Evolutionary conservation across 2,113 vertebrate genomes (phyloP).

Genomic region (Erythrocercus mccallii): DNA sequence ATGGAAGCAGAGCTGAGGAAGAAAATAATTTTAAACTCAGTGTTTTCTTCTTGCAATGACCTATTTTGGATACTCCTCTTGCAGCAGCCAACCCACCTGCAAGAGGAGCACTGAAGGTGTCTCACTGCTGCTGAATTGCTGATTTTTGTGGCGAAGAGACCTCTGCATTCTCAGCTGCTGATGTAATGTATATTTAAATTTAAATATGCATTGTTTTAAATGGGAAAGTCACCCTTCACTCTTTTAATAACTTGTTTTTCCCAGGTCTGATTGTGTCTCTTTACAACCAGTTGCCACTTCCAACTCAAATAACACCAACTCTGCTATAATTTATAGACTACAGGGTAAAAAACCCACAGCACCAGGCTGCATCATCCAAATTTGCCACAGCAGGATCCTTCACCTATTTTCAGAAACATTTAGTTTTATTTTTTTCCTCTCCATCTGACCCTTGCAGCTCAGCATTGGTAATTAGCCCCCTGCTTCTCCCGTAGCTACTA

Average conservation of each 20-base stretch:
- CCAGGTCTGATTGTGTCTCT: not conserved
- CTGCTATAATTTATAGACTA: not conserved
- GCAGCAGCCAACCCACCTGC: not conserved
- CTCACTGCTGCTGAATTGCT: not conserved
- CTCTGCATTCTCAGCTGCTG: not conserved
- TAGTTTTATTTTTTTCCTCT: conserved; percentile 37
- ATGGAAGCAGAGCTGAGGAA: not conserved
- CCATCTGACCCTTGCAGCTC: conserved; percentile 31
- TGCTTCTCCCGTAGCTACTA: conserved; percentile 21
- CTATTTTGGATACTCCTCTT: not conserved
- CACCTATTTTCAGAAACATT: conserved; percentile 40
- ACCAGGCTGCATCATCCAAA: conserved; percentile 47
- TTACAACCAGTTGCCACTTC: not conserved
- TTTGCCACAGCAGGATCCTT: conserved; percentile 17
- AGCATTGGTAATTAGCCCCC: conserved; percentile 26
- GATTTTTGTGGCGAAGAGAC: not conserved
- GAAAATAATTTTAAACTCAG: not conserved
- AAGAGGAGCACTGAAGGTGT: not conserved
- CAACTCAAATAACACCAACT: not conserved
- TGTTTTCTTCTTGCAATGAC: not conserved
- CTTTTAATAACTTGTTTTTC: not conserved
- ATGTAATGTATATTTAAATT: not conserved
- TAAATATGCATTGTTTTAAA: not conserved
- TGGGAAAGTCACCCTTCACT: not conserved
- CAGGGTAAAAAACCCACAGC: not conserved